A percentile compares a stretch with the other conserved stretches of the same genome.
These are phyloP conservation scores for Lordiphosa stackelbergi DNA, from an alignment of 1,140 invertebrate genomes.

Conservation along the genomic window DNA sequence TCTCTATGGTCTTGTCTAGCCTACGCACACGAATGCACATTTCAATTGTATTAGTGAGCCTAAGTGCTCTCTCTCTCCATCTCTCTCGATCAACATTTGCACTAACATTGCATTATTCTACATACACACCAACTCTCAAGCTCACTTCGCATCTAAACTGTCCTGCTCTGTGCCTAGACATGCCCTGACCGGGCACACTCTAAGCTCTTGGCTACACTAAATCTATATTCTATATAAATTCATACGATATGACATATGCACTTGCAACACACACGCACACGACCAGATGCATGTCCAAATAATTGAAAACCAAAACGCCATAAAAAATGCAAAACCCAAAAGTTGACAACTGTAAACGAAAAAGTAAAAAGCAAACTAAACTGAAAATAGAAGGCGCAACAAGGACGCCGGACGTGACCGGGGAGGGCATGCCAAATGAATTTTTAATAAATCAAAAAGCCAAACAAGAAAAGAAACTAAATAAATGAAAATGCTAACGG, in stretches of 20 bases:
- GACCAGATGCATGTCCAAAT: conserved; percentile 50
- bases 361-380: conserved; percentile 10
- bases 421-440: conserved; percentile 36
- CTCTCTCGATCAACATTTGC: too few species aligned
- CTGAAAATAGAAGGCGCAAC: conserved; percentile 4
- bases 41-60: too few species aligned
- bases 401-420: conserved; percentile 7
- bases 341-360: conserved; percentile 44
- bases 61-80: too few species aligned
- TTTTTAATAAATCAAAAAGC: conserved; percentile 48
- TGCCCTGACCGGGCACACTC: neutral
- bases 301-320: conserved; percentile 37
- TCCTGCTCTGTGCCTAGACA: too few species aligned
- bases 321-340: conserved; percentile 46
- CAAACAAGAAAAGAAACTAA: conserved; percentile 1
- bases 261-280: conserved; percentile 8
- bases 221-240: neutral
- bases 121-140: too few species aligned
- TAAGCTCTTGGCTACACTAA: conserved; percentile 4
- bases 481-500: neutral
- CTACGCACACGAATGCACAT: too few species aligned
- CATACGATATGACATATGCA: neutral
- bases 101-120: too few species aligned
- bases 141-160: too few species aligned
- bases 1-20: too few species aligned